A percentile compares a stretch with the other conserved stretches of the same genome.
phyloP scores from a whole-genome alignment of 2,888 invertebrate genomes.

The Molanna angustata region DNA sequence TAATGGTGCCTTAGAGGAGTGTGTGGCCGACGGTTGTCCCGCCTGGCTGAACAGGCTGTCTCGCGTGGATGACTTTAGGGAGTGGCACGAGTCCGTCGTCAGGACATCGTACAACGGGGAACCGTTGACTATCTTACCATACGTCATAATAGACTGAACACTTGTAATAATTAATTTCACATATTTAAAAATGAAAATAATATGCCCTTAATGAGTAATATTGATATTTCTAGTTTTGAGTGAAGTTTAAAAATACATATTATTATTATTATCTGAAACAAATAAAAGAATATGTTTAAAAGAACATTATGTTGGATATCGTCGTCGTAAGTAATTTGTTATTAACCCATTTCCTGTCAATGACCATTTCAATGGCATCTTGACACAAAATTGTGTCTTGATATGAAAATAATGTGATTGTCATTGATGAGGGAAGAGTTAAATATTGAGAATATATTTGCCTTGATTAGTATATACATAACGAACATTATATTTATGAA shows the following conservation, averaged over 20 bases:
- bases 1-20: conserved; percentile 27
- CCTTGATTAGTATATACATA: not conserved
- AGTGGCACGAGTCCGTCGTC: conserved; percentile 88
- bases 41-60: conserved; percentile 40
- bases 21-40: conserved; percentile 27
- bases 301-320: not conserved
- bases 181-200: not conserved
- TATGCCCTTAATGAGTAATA: not conserved
- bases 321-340: not conserved
- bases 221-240: not conserved
- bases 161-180: not conserved
- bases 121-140: conserved; percentile 89
- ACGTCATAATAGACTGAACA: conserved; percentile 88
- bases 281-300: not conserved
- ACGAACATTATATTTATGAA: not conserved
- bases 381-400: no score
- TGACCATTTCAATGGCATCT: no score
- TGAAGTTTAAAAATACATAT: not conserved
- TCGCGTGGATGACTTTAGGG: conserved; percentile 63
- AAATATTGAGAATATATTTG: not conserved
- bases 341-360: no score
- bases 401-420: no score
- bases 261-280: not conserved
- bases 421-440: no score
- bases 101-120: conserved; percentile 72